Base-by-base conservation (phyloP, 2,888 invertebrate species). In the Leucozona laternaria region DNA sequence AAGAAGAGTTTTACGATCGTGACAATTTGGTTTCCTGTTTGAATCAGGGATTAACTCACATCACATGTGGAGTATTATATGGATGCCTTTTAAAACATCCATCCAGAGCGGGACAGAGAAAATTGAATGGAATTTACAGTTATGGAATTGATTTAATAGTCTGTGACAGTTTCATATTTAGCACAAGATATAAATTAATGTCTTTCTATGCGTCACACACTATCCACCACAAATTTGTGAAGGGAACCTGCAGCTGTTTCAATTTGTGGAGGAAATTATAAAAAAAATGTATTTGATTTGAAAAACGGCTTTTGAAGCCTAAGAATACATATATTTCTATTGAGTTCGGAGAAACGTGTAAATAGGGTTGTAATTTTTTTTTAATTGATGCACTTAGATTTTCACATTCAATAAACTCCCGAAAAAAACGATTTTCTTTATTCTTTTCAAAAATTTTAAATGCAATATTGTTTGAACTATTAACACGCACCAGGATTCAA, bases 21-120 rank as follows among this genome's bases (percentile, higher is more conserved):
- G 81, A 81, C 85, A 81, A 85, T 81, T 45, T 78, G 85, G 81
- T 34, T 81, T 81, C 77, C 77, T 81, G 80, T 81, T 78, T 34
- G 17, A 48, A 40, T 31, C 45, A 64, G 40, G 84, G 68, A 81
- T 81, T 81, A 81, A 76, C 62, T 13, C 66, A 37, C 73, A 50
- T 58, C 17, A 53, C 25, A 28, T n/a, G 7, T 60, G 22, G 4
- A 45, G 6, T 15, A 53, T 0, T 4, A 0, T 28, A 31, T 45
- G 13, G 8, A 34, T 48, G 72, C 13, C 45, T 31, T 48, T 37
- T 50, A 50, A 55, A 17, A 43, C 17, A 13, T 11, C 45, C 20
- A 45, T 34, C 22, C 22, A 1, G 2, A 37, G n/a, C 64, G 31
- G 2, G 17, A 31, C 22, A 22, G n/a, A 22, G n/a, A 4, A 45